A percentile compares a stretch with the other conserved stretches of the same genome.
phyloP scores from a whole-genome alignment of 2,888 invertebrate species.

The Perizoma flavofasciatum region DNA sequence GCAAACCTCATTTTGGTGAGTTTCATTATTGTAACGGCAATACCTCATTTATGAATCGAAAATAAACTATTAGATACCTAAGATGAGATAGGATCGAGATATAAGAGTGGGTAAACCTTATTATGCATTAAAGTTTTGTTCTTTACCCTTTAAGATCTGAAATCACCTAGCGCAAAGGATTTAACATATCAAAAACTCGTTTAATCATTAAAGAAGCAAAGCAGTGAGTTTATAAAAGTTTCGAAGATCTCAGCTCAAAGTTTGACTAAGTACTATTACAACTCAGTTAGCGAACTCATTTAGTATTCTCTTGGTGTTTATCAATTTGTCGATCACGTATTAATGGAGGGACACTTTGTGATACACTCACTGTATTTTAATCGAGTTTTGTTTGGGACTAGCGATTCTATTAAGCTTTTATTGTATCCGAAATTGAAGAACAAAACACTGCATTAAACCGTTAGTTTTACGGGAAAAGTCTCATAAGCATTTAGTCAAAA shows the following conservation, averaged over 20 bases:
- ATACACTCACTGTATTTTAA: conserved; percentile 10
- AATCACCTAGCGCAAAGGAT: neutral
- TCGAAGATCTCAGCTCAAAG: conserved; percentile 37
- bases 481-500: too few relatives aligned
- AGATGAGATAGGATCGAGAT: too few relatives aligned
- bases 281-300: conserved; percentile 51
- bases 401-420: neutral
- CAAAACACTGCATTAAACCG: too few relatives aligned
- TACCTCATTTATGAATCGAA: too few relatives aligned
- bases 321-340: conserved; percentile 41
- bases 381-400: conserved; percentile 8
- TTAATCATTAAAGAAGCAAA: conserved; percentile 38
- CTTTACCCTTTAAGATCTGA: neutral
- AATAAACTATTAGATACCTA: too few relatives aligned
- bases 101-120: too few relatives aligned
- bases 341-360: conserved; percentile 27
- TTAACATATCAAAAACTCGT: conserved; percentile 20
- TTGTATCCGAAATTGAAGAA: neutral
- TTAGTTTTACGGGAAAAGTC: too few relatives aligned
- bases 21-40: too few relatives aligned
- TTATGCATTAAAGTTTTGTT: too few relatives aligned
- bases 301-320: conserved; percentile 48
- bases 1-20: too few relatives aligned
- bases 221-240: conserved; percentile 42
- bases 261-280: conserved; percentile 38